Base-by-base conservation (phyloP, 2,113 vertebrate species). In the Archocentrus centrarchus region DNA sequence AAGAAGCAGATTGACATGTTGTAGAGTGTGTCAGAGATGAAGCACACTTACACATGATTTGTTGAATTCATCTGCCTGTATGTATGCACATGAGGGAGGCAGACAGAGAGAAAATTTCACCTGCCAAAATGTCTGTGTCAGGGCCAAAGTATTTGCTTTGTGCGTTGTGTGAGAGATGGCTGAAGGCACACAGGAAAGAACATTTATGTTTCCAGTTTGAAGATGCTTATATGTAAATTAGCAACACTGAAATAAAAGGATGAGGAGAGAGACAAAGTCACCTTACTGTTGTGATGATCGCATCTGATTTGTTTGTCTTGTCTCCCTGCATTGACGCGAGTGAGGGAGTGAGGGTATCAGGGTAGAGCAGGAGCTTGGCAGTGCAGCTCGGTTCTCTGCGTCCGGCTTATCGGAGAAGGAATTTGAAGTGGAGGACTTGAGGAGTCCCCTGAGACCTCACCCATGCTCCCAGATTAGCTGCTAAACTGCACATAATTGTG, bases 401-500 rank as follows among this genome's bases (percentile, higher is more conserved):
- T 83, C 82, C 92, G 82, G 85, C 97, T 97, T 97, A 97, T 98
- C 97, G 88, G 96, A 94, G 96, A 94, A 96, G 97, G 97, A 97
- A 97, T 97, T 97, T 97, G 95, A 97, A 97, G 97, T 95, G 92
- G 95, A 95, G 96, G 92, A 91, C 95, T 96, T 96, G 96, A 94
- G 95, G 96, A 96, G 93, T 96, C 97, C 95, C 97, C 93, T 82
- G 97, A 97, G 97, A 96, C 93, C 93, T 94, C 90, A 96, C 96
- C 96, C 97, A 96, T 97, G 95, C 95, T 95, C 95, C 93, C 93
- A 97, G 97, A 98, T 98, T 97, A 97, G 97, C 96, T 95, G 96
- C 96, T 97, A 96, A 97, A 98, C 96, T 97, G 96, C 95, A 95
- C 95, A 95, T 97, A 98, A 98, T 98, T 97, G 97, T 96, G 96